Percentiles rank a stretch among this genome's conserved stretches.
These are phyloP conservation scores for Hydriomena furcata DNA, from an alignment of 2,888 invertebrate genomes.

Conservation along the genomic window DNA sequence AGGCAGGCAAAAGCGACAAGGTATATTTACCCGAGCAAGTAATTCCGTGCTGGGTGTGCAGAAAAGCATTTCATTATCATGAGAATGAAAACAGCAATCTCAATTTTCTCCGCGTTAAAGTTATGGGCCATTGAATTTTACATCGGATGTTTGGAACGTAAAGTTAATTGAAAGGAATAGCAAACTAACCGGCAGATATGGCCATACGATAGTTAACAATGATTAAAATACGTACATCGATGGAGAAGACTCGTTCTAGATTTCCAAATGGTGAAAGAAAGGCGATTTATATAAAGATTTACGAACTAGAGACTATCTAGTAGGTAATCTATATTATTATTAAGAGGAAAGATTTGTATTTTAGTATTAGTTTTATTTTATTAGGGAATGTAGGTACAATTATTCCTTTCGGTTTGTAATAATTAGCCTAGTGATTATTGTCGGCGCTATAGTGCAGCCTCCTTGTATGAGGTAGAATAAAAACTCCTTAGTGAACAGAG, in stretches of 20 bases:
- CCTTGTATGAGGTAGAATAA: too few species aligned
- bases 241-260: constrained; percentile 8
- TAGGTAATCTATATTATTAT: too few species aligned
- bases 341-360: too few species aligned
- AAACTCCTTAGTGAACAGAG: too few species aligned
- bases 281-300: constrained; percentile 14
- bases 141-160: constrained; percentile 16
- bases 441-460: too few species aligned
- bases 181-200: constrained; percentile 34
- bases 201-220: constrained; percentile 39
- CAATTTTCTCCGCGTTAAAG: constrained; percentile 20
- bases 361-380: too few species aligned
- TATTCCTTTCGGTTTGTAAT: too few species aligned
- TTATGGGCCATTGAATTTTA: constrained; percentile 22
- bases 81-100: constrained; percentile 12
- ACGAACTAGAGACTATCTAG: constrained; percentile 10
- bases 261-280: constrained; percentile 20
- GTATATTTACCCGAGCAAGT: background rate
- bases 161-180: constrained; percentile 43
- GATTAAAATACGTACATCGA: constrained; percentile 26
- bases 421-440: too few species aligned
- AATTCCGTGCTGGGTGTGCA: background rate
- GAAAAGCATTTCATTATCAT: constrained; percentile 9
- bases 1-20: background rate
- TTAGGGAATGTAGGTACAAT: too few species aligned